Evolutionary conservation across 2,797 vertebrate genomes (phyloP).

Genomic region (Acipenser oxyrinchus): DNA sequence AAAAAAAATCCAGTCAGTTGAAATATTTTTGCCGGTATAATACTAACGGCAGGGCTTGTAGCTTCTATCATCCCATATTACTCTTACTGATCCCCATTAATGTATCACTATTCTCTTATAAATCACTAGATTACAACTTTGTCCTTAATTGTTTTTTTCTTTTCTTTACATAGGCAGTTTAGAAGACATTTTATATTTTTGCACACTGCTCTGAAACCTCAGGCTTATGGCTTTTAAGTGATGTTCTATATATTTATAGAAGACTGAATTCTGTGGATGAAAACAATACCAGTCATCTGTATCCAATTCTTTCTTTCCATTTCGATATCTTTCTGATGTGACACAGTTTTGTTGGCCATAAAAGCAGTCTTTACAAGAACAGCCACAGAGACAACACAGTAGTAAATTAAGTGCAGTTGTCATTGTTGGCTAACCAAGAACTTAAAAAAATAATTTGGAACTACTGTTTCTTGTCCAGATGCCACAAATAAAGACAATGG

Average conservation of each 20-base stretch:
- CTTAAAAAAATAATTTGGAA: conserved; percentile 1
- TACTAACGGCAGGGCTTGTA: conserved; percentile 67
- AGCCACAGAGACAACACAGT: conserved; percentile 31
- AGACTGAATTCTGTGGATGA: conserved; percentile 46
- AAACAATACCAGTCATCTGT: conserved; percentile 18
- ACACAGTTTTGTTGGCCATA: conserved; percentile 5
- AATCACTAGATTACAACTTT: conserved; percentile 27
- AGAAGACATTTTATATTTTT: conserved; percentile 50
- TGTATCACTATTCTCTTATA: conserved; percentile 41
- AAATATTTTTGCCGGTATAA: conserved; percentile 44
- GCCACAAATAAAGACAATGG: too few species aligned
- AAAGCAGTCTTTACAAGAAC: conserved; percentile 26
- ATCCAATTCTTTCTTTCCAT: conserved; percentile 12
- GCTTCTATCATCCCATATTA: conserved; percentile 39
- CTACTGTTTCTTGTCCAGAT: too few species aligned
- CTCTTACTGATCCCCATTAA: conserved; percentile 52
- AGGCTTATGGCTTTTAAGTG: conserved; percentile 68
- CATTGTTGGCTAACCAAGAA: conserved; percentile 21
- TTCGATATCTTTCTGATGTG: conserved; percentile 10
- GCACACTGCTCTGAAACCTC: conserved; percentile 55
- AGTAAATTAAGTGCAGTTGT: conserved; percentile 15
- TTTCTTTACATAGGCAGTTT: conserved; percentile 59
- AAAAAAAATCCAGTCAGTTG: conserved; percentile 32
- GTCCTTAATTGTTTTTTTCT: conserved; percentile 41
- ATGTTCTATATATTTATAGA: conserved; percentile 32